Evolutionary conservation across 2,797 vertebrate species (phyloP).

Genomic region (Gallinago stenura): DNA sequence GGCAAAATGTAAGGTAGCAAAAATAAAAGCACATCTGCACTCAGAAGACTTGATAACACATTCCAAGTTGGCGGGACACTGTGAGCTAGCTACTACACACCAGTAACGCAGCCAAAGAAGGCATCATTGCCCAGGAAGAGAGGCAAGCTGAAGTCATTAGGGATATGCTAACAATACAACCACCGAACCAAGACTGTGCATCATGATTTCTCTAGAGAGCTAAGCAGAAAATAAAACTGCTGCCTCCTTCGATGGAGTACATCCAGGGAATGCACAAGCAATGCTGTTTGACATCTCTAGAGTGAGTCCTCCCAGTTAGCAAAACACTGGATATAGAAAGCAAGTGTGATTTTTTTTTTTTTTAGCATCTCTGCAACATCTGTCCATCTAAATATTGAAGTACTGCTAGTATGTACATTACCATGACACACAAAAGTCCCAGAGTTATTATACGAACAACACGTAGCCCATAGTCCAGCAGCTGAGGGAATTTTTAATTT

Average conservation of each 20-base stretch:
- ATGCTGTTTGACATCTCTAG: not conserved
- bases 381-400: not conserved
- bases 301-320: not conserved
- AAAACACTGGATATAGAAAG: not conserved
- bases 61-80: not conserved
- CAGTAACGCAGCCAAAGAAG: not conserved
- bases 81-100: not conserved
- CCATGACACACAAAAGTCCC: not conserved
- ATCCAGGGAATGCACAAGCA: not conserved
- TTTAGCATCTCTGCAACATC: not conserved
- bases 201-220: not conserved
- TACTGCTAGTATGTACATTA: not conserved
- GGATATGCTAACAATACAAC: not conserved
- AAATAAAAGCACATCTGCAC: slow-evolving; percentile 15
- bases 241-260: not conserved
- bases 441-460: not conserved
- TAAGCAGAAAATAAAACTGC: not conserved
- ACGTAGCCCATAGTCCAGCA: not conserved
- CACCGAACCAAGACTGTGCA: not conserved
- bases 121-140: not conserved
- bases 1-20: not conserved
- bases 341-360: not conserved
- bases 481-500: not conserved
- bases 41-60: not conserved
- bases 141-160: not conserved